Percentiles rank a stretch among this genome's conserved stretches.
Conservation (phyloP, 2,113 vertebrate species). For the Podarcis raffonei region DNA sequence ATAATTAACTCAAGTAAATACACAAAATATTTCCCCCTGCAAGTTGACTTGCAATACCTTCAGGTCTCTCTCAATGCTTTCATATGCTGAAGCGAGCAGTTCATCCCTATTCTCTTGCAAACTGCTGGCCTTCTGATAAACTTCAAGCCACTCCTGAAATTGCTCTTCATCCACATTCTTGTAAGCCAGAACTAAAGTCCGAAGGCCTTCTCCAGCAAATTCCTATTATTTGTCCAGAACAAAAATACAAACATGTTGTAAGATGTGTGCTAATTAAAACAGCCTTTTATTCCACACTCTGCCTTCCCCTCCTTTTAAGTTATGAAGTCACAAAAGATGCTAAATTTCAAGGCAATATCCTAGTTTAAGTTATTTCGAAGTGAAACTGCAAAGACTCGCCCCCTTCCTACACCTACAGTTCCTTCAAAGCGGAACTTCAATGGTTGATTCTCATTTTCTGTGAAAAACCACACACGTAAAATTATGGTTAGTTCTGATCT, state of each 20-base stretch:
- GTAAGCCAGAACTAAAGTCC: conserved; percentile 79
- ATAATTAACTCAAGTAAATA: neutral
- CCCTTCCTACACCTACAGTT: neutral
- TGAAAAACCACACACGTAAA: neutral
- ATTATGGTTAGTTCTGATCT: neutral
- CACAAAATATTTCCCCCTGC: neutral
- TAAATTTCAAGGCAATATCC: neutral
- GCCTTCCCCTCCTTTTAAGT: neutral
- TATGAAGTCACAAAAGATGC: neutral
- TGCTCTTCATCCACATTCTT: conserved; percentile 77
- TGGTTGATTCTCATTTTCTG: neutral
- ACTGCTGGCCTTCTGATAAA: conserved; percentile 70
- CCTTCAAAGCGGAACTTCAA: neutral
- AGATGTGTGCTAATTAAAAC: neutral
- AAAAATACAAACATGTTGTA: neutral
- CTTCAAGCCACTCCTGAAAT: conserved; percentile 77
- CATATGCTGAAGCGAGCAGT: conserved; percentile 68
- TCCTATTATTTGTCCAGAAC: conserved; percentile 62
- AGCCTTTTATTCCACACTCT: neutral
- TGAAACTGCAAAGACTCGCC: neutral
- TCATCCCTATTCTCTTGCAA: conserved; percentile 70
- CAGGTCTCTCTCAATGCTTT: conserved; percentile 79
- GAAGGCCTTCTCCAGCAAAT: conserved; percentile 81
- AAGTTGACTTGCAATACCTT: conserved; percentile 67
- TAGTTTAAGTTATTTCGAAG: neutral